Evolutionary conservation across 1,140 invertebrate species (phyloP).

Genomic region (Ceratina japonica): DNA sequence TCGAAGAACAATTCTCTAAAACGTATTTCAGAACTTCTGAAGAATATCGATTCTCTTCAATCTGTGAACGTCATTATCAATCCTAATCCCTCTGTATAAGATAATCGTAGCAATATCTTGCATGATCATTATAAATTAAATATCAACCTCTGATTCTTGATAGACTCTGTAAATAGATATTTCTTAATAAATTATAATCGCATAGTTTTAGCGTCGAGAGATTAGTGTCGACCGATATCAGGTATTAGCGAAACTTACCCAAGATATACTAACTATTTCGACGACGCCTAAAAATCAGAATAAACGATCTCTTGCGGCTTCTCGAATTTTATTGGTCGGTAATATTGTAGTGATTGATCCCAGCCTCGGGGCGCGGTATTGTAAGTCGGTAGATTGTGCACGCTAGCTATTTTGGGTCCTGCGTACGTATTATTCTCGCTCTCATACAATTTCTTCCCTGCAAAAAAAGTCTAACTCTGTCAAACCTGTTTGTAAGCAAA

Average conservation of each 20-base stretch:
- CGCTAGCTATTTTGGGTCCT: slow-evolving; percentile 76
- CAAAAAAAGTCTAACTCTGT: slow-evolving; percentile 10
- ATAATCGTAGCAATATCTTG: too few species aligned
- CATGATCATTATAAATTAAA: too few species aligned
- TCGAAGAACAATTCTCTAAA: background rate
- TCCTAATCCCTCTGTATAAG: too few species aligned
- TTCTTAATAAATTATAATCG: too few species aligned
- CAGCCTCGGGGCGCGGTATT: slow-evolving; percentile 91
- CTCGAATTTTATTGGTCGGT: slow-evolving; percentile 85
- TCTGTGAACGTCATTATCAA: too few species aligned
- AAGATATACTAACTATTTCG: background rate
- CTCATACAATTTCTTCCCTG: slow-evolving; percentile 69
- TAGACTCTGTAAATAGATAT: too few species aligned
- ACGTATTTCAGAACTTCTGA: slow-evolving; percentile 1
- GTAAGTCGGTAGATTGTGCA: slow-evolving; percentile 82
- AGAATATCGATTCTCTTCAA: background rate
- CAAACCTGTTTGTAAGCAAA: background rate
- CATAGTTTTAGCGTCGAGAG: too few species aligned
- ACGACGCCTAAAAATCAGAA: slow-evolving; percentile 82
- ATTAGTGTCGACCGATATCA: background rate
- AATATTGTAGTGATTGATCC: slow-evolving; percentile 83
- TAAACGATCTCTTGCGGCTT: slow-evolving; percentile 80
- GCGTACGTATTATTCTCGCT: slow-evolving; percentile 67
- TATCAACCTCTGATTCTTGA: too few species aligned
- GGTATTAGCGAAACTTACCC: slow-evolving; percentile 5